phyloP scores from a whole-genome alignment of 2,113 vertebrate genomes.

The Nesoenas mayeri region DNA sequence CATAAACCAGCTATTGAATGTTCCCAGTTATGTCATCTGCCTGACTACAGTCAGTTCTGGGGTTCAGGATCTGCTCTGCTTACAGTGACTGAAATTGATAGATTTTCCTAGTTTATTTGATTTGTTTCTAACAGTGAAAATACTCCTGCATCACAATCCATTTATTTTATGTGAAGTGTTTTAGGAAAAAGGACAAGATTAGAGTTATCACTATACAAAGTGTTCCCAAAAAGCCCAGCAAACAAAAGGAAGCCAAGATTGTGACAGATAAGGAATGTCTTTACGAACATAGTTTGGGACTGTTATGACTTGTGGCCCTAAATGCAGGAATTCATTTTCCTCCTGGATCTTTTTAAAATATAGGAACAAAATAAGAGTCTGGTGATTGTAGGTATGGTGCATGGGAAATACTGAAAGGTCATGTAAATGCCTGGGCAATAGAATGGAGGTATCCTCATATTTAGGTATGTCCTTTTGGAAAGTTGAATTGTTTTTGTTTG shows the following conservation, averaged over 20 bases:
- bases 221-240: neutral
- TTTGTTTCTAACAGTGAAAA: neutral
- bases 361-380: neutral
- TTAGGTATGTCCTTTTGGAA: neutral
- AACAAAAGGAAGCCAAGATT: conserved; percentile 38
- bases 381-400: neutral
- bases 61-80: neutral
- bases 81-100: neutral
- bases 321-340: neutral
- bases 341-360: neutral
- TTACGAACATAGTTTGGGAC: neutral
- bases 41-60: neutral
- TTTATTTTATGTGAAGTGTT: neutral
- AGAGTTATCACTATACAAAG: neutral
- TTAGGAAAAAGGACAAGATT: neutral
- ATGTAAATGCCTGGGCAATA: neutral
- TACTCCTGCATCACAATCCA: neutral
- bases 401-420: neutral
- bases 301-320: conserved; percentile 11
- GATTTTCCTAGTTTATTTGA: neutral
- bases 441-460: neutral
- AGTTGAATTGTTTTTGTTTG: neutral
- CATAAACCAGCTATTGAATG: neutral
- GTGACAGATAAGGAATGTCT: neutral
- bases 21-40: neutral